Evolutionary conservation across 1,140 invertebrate species (phyloP).

Genomic region (Bombus sibiricus): DNA sequence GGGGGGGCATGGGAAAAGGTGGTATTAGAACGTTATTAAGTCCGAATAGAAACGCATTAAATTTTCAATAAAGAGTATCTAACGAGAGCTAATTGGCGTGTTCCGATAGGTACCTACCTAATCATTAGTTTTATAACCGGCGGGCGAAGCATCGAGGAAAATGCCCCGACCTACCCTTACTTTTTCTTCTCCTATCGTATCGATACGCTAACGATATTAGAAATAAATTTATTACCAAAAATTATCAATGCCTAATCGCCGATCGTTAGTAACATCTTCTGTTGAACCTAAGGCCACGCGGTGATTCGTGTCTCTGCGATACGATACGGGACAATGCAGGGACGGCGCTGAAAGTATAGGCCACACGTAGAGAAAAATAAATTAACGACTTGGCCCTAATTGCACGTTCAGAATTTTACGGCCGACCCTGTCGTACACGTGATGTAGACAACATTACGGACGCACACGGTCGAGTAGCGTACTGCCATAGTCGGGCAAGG

Average conservation of each 20-base stretch:
- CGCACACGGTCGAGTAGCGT: background rate
- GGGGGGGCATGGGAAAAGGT: background rate
- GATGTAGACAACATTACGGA: constrained; percentile 58
- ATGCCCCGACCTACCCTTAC: background rate
- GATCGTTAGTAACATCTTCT: constrained; percentile 7
- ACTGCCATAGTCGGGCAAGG: background rate
- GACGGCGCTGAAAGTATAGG: constrained; percentile 38
- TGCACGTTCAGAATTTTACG: constrained; percentile 69
- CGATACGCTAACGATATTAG: background rate
- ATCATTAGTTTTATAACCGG: background rate
- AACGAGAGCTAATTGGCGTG: background rate
- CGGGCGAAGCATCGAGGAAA: background rate
- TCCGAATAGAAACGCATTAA: background rate
- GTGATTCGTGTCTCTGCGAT: background rate
- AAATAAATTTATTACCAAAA: constrained; percentile 6
- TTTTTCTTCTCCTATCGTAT: background rate
- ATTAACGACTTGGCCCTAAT: constrained; percentile 70
- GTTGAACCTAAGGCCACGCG: background rate
- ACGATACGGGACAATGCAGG: constrained; percentile 23
- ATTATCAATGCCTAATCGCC: constrained; percentile 2
- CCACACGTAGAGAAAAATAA: constrained; percentile 66
- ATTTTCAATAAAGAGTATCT: background rate
- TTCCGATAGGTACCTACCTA: too few species aligned
- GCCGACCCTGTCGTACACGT: constrained; percentile 58
- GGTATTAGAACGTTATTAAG: background rate